Evolutionary conservation across 2,888 invertebrate species (phyloP).

Genomic region (Gymnoscelis rufifasciata): DNA sequence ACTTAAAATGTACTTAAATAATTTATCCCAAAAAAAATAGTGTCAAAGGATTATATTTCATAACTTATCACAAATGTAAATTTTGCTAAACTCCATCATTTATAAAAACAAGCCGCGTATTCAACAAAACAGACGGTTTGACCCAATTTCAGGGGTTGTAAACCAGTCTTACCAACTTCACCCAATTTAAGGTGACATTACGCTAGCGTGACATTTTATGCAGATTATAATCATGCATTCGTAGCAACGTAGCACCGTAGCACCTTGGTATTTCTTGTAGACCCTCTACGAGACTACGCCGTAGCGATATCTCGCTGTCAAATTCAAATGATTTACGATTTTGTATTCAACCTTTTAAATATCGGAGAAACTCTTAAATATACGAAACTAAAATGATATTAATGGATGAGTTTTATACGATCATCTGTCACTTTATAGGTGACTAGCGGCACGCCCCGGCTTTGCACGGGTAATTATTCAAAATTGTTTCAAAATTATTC

Average conservation of each 20-base stretch:
- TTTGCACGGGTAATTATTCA: too few species aligned
- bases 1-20: too few species aligned
- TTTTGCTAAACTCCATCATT: too few species aligned
- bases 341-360: not conserved
- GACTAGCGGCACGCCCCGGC: too few species aligned
- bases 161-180: slow-evolving; percentile 11
- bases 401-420: too few species aligned
- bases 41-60: too few species aligned
- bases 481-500: too few species aligned
- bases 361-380: not conserved
- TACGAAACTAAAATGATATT: too few species aligned
- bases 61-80: too few species aligned
- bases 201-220: slow-evolving; percentile 17
- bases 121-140: not conserved
- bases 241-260: not conserved
- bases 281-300: not conserved
- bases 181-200: slow-evolving; percentile 16
- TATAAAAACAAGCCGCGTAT: too few species aligned
- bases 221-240: slow-evolving; percentile 14
- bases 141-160: slow-evolving; percentile 4
- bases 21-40: too few species aligned
- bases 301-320: not conserved
- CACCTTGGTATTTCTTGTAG: not conserved
- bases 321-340: not conserved
- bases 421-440: too few species aligned